Evolutionary conservation across 2,797 vertebrate genomes (phyloP), one percentile per base, ranked within the genome.

Genomic region (Monodelphis domestica): DNA sequence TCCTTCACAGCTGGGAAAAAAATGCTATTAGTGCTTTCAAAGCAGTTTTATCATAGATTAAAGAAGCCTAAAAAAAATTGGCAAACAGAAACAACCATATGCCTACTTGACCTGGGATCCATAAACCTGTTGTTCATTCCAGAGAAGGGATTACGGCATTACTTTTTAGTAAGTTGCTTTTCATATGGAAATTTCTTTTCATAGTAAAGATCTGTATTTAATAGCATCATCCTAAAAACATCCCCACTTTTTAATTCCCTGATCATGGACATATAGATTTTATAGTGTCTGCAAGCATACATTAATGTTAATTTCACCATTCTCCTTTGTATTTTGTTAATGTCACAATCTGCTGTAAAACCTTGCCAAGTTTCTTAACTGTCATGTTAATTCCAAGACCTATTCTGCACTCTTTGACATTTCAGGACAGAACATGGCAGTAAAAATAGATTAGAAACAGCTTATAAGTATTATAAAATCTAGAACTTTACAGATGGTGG

Each of bases 371-470:
- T 99, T 98, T 98, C 98, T 98, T 99, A 99, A 98, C 98, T 98
- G 98, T 98, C 98, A 98, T 99, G 98, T 98, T 99, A 99, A 99
- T 99, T 99, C 98, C 92, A 24, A 98, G 98, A 98, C 98, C 98
- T 98, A 98, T 98, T 98, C 98, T 98, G 98, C 97, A 96, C 98
- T 98, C 98, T 98, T 97, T 99, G 98, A 99, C 98, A 99, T 99
- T 99, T 99, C 98, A 98, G 98, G 98, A 98, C 98, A 98, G 98
- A 99, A 98, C 98, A 98, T 98, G 98, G 98, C 98, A 98, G 98
- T 99, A 99, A 99, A 99, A 99, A 99, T 98, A 99, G 98, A 99
- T 99, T 98, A 99, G 98, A 98, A 98, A 98, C 98, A 98, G 98
- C 98, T 99, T 99, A 99, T 97, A 99, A 98, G 98, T 98, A 98